phyloP scores from a whole-genome alignment of 2,888 invertebrate genomes.

The Ennomos erosarius region DNA sequence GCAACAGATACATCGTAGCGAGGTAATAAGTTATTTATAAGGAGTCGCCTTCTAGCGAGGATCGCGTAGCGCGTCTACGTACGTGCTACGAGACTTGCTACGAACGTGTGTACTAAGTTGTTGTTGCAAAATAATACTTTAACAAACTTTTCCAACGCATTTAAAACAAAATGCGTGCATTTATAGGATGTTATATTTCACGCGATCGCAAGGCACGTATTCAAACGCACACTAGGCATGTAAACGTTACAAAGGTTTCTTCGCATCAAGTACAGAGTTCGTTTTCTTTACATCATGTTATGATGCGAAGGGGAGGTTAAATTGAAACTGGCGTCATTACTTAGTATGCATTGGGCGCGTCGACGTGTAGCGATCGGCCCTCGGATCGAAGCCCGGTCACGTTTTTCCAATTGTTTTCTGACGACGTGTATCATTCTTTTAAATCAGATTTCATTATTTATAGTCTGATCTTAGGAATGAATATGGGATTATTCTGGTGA shows the following conservation, averaged over 20 bases:
- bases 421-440: conserved; percentile 83
- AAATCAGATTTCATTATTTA: conserved; percentile 79
- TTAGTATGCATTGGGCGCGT: conserved; percentile 82
- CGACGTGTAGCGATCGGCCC: conserved; percentile 74
- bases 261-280: conserved; percentile 21
- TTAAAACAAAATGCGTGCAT: too few species aligned
- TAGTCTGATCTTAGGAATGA: conserved; percentile 52
- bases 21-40: conserved; percentile 73
- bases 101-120: conserved; percentile 27
- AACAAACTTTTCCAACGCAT: background rate
- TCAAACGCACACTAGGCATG: too few species aligned
- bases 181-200: too few species aligned
- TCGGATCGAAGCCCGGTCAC: conserved; percentile 73
- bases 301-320: conserved; percentile 67
- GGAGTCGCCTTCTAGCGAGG: conserved; percentile 52
- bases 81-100: conserved; percentile 49
- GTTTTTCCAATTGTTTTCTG: conserved; percentile 84
- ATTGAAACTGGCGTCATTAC: conserved; percentile 79
- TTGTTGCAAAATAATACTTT: conserved; percentile 10
- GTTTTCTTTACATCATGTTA: conserved; percentile 56
- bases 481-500: conserved; percentile 13
- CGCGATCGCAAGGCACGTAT: too few species aligned
- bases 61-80: conserved; percentile 43
- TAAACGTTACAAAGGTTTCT: background rate
- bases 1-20: conserved; percentile 38